Evolutionary conservation across 1,140 invertebrate genomes (phyloP).

Genomic region (Drosophila grimshawi): DNA sequence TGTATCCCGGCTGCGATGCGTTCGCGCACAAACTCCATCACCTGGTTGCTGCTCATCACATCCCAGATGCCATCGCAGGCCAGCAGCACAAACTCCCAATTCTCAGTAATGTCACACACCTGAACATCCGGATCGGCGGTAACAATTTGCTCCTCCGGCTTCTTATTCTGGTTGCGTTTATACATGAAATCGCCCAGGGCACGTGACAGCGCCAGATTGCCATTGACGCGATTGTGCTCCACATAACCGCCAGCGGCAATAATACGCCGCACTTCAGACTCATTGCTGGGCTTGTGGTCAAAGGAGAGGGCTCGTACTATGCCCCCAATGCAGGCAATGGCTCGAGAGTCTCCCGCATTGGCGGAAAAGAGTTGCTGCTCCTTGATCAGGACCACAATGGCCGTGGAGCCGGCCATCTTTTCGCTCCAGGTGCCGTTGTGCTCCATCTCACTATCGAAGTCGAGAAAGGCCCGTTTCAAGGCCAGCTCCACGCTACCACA

Average conservation of each 20-base stretch:
- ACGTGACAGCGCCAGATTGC: slow-evolving; percentile 97
- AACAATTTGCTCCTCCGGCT: slow-evolving; percentile 97
- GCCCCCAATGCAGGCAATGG: slow-evolving; percentile 92
- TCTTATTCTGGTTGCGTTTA: slow-evolving; percentile 93
- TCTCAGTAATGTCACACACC: slow-evolving; percentile 90
- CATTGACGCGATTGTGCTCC: slow-evolving; percentile 98
- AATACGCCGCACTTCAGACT: slow-evolving; percentile 93
- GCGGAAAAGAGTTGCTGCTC: slow-evolving; percentile 94
- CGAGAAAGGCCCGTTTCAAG: slow-evolving; percentile 93
- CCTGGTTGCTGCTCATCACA: slow-evolving; percentile 96
- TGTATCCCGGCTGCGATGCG: slow-evolving; percentile 91
- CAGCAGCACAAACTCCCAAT: slow-evolving; percentile 98
- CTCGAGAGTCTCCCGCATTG: slow-evolving; percentile 98
- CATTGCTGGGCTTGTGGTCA: slow-evolving; percentile 97
- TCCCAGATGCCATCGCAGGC: slow-evolving; percentile 99
- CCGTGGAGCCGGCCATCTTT: slow-evolving; percentile 97
- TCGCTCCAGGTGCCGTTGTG: slow-evolving; percentile 93
- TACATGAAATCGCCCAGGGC: slow-evolving; percentile 99
- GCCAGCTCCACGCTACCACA: slow-evolving; percentile 55
- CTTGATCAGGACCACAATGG: slow-evolving; percentile 93
- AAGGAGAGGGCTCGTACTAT: slow-evolving; percentile 88
- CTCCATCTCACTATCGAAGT: slow-evolving; percentile 96
- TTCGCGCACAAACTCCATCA: slow-evolving; percentile 94
- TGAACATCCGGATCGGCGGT: slow-evolving; percentile 98
- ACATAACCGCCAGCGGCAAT: slow-evolving; percentile 98